Evolutionary conservation across 1,140 invertebrate species (phyloP), one percentile per base, ranked within the genome.

Genomic region (Maniola jurtina): DNA sequence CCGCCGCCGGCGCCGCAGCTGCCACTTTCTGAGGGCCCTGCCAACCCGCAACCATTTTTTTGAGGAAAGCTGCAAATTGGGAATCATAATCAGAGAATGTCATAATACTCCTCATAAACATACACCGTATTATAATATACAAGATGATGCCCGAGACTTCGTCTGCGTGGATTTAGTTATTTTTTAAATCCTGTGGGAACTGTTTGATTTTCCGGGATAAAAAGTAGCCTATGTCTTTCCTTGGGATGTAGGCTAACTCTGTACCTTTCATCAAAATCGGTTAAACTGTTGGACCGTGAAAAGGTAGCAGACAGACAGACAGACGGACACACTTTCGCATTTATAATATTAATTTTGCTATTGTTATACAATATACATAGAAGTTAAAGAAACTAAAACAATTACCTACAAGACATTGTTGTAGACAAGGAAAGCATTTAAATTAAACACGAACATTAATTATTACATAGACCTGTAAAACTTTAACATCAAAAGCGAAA

Each of bases 1-100:
- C 79, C 36, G 78, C 69, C 62, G 77, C 76, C 52, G 71, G 71
- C 47, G 79, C 79, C 25, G 72, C 67, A 34, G 50, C 83, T 69
- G 71, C 65, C 71, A 63, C 65, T 77, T 77, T 57, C 67, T 72
- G 71, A 68, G 70, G 69, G 58, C 80, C 79, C 80, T 76, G 71
- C 80, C 88, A 91, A 71, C 92, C 93, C 58, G 94, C 94, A 88
- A 94, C 94, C 92, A 95, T 92, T 92, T 91, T 93, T 91, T 92
- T 92, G 81, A 95, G 94, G 92, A 95, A 95, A 92, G 93, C 94
- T 95, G 89, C 11, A 91, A 91, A 40, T 25, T 58, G n/a, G 25
- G 56, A 61, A 61, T 11, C 9, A 33, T 47, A 13, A 45, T 61
- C 15, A 48, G 48, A 13, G 42, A 5, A 9, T 45, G 42, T 1